Evolutionary conservation across 2,113 vertebrate genomes (phyloP).

Genomic region (Rhinichthys klamathensis): DNA sequence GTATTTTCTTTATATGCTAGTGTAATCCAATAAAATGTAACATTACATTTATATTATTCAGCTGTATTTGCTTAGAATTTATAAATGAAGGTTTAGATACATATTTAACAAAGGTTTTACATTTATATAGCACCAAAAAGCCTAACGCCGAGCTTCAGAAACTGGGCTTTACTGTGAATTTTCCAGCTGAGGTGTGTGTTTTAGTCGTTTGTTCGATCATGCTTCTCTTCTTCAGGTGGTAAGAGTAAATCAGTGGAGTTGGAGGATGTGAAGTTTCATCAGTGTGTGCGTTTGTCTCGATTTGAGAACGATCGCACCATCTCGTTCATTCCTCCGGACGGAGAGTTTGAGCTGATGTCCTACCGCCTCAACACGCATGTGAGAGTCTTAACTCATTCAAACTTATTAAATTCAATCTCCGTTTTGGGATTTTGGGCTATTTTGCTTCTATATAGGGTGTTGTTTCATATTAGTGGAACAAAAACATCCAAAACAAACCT

Average conservation of each 20-base stretch:
- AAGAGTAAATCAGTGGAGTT: constrained; percentile 85
- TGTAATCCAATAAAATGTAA: no score
- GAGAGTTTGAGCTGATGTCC: constrained; percentile 85
- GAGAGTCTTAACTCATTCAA: constrained; percentile 49
- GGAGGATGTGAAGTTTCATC: constrained; percentile 85
- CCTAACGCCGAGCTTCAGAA: no score
- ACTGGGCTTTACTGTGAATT: no score
- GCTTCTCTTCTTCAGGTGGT: constrained; percentile 68
- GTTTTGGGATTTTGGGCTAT: no score
- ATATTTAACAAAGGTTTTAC: no score
- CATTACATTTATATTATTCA: no score
- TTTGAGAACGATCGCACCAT: constrained; percentile 85
- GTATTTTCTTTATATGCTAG: background rate
- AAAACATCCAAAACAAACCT: no score
- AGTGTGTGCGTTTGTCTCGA: constrained; percentile 83
- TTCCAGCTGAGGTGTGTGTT: background rate
- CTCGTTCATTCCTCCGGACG: constrained; percentile 83
- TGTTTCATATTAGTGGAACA: no score
- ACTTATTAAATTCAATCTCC: background rate
- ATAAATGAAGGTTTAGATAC: no score
- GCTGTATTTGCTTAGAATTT: no score
- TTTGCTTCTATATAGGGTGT: no score
- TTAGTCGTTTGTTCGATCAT: background rate
- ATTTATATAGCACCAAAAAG: no score
- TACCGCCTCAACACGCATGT: constrained; percentile 84